Percentiles rank a stretch among this genome's conserved stretches.
These are phyloP conservation scores for Amblyopsis rosae DNA, from an alignment of 2,113 vertebrate species.

Conservation along the genomic window DNA sequence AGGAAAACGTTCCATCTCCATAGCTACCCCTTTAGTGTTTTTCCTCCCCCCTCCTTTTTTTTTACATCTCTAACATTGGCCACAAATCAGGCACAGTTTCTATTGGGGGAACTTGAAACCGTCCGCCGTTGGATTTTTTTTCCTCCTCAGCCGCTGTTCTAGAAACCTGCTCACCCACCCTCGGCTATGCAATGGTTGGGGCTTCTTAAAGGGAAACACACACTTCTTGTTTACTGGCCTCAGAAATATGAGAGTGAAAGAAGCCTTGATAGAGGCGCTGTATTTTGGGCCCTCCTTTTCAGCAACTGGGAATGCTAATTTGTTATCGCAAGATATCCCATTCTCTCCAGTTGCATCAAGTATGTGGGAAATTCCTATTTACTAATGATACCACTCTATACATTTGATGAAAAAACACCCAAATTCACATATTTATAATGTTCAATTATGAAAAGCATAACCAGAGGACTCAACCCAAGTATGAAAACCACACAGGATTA, in stretches of 20 bases:
- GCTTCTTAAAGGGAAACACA: conserved; percentile 79
- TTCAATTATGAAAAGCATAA: background rate
- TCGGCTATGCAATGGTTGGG: conserved; percentile 71
- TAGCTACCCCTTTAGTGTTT: conserved; percentile 85
- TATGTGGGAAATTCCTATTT: background rate
- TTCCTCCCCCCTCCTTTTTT: conserved; percentile 71
- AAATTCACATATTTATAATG: background rate
- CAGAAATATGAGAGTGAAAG: conserved; percentile 52
- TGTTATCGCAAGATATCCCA: conserved; percentile 6
- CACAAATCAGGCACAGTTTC: conserved; percentile 86
- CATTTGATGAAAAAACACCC: background rate
- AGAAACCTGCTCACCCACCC: conserved; percentile 77
- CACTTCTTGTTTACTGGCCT: conserved; percentile 68
- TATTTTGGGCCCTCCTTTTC: conserved; percentile 29
- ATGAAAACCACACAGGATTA: too few relatives aligned
- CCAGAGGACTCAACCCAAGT: too few relatives aligned
- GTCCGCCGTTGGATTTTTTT: conserved; percentile 76
- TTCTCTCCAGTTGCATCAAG: background rate
- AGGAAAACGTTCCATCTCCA: conserved; percentile 86
- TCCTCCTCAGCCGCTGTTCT: conserved; percentile 81
- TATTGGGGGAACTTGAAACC: conserved; percentile 84
- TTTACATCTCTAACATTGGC: conserved; percentile 83
- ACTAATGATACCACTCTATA: background rate
- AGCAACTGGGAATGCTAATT: conserved; percentile 2
- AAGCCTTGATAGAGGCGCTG: conserved; percentile 30